Base-by-base conservation (phyloP, 2,797 vertebrate species). In the Ciconia nigra region DNA sequence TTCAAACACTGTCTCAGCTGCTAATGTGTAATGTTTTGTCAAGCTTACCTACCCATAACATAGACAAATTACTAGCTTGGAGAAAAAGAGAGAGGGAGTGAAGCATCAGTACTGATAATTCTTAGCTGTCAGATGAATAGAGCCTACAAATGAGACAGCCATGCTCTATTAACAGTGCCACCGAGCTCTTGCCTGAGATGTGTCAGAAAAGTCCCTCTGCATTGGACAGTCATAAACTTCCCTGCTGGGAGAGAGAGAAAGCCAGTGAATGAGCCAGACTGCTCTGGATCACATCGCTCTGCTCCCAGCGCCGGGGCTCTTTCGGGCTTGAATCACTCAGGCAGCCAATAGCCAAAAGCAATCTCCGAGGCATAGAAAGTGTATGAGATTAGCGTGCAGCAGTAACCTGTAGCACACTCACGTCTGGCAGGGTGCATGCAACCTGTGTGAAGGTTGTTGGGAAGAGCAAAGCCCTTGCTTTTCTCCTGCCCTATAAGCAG, bases 21-120 rank as follows among this genome's bases (percentile, higher is more conserved):
- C 97, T 98, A 98, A 98, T 97, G 97, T 86, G 97, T 94, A 97
- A 97, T 97, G 97, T 97, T 98, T 98, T 98, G 98, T 98, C 98
- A 98, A 96, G 97, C 95, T 96, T 91, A 97, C 98, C 97, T 93
- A 96, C 97, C 97, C 97, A 96, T 98, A 98, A 98, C 97, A 97
- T 86, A 98, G 98, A 98, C 96, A 98, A 97, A 98, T 98, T 97
- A 91, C 97, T 94, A 97, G 95, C 94, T 73, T 55, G 97, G 96
- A 97, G 94, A 83, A 95, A 93, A 93, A 80, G 83, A 90, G 90
- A 61, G 94, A 77, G 61, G 35, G 89, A 89, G 89, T 44, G 85
- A 76, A 74, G 95, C 94, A 97, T 97, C 96, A 93, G 95, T 86
- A 86, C 89, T 76, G 97, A 97, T 97, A 97, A 97, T 97, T 97